Evolutionary conservation across 2,113 vertebrate genomes (phyloP).

Genomic region (Eidolon helvum): DNA sequence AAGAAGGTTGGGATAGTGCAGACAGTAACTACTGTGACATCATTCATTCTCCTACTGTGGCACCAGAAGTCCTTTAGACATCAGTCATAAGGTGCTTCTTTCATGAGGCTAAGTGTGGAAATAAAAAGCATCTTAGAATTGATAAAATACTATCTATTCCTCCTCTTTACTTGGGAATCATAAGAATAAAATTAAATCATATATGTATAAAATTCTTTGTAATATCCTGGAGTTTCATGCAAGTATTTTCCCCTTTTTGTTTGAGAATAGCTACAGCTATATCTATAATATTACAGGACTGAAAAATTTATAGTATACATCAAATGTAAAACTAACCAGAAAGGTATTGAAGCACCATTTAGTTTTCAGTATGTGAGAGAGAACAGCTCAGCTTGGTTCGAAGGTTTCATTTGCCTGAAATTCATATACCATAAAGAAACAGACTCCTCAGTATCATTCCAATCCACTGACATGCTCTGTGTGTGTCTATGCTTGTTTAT

Average conservation of each 20-base stretch:
- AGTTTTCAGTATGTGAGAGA: not conserved
- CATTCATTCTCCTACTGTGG: not conserved
- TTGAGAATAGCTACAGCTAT: not conserved
- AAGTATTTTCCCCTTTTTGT: not conserved
- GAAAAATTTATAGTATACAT: not conserved
- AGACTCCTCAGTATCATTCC: constrained; percentile 20
- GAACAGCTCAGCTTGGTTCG: not conserved
- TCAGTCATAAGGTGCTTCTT: not conserved
- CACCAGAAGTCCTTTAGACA: not conserved
- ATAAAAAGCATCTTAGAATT: not conserved
- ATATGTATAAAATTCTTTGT: not conserved
- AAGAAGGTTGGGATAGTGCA: not conserved
- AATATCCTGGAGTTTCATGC: not conserved
- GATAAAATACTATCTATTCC: not conserved
- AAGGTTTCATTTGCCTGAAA: not conserved
- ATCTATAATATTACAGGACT: not conserved
- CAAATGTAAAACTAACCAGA: not conserved
- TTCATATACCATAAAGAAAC: not conserved
- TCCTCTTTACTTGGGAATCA: not conserved
- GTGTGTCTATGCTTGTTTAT: not conserved
- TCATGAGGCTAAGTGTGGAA: not conserved
- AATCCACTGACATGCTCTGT: not conserved
- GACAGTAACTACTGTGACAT: not conserved
- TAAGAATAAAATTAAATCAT: not conserved
- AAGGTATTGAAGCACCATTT: not conserved